These are phyloP conservation scores for Hydrophis major DNA, from an alignment of 2,797 vertebrate species.

Conservation along the genomic window DNA sequence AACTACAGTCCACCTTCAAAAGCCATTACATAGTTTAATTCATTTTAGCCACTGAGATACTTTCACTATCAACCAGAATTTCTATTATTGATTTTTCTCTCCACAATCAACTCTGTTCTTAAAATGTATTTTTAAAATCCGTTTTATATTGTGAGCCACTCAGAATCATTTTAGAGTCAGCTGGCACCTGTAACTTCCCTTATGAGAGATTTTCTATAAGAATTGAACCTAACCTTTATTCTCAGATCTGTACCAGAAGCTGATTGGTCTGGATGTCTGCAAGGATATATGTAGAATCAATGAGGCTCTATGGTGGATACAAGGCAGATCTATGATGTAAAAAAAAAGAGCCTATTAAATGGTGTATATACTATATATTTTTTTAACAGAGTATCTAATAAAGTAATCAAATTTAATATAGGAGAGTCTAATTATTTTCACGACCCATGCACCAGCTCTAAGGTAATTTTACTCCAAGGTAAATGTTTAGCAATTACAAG, in stretches of 20 bases:
- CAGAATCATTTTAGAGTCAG: neutral
- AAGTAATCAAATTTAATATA: neutral
- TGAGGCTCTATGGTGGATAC: neutral
- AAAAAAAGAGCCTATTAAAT: neutral
- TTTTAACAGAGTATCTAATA: neutral
- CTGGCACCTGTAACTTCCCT: neutral
- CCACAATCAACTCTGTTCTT: neutral
- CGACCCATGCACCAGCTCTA: neutral
- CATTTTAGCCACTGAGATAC: neutral
- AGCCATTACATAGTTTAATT: neutral
- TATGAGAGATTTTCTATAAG: neutral
- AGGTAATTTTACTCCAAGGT: neutral
- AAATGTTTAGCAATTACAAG: neutral
- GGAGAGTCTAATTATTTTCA: neutral
- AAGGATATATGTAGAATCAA: neutral
- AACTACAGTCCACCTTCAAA: neutral
- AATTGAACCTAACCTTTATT: neutral
- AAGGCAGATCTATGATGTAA: neutral
- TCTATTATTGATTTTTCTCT: neutral
- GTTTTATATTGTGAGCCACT: neutral
- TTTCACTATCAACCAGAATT: neutral
- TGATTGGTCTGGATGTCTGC: neutral
- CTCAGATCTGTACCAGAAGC: neutral
- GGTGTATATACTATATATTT: neutral
- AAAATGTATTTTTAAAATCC: neutral